Conservation (phyloP, 2,113 vertebrate species). For the Notarius quadriscutis region DNA sequence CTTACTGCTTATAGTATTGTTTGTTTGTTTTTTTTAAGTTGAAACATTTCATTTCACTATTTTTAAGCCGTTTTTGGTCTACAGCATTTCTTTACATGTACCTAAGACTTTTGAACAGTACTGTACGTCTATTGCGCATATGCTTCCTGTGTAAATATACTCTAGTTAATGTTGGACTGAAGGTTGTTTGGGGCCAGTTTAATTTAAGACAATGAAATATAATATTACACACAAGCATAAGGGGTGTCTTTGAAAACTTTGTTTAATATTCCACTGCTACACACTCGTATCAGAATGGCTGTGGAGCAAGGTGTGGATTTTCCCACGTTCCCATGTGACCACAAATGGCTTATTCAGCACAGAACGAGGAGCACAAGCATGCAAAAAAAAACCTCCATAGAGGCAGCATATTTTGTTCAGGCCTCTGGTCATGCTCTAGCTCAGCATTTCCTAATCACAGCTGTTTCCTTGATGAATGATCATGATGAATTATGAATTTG, state of each 20-base stretch:
- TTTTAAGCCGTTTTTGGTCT: no score
- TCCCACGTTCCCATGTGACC: neutral
- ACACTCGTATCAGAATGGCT: neutral
- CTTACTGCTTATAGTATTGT: no score
- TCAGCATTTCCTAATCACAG: neutral
- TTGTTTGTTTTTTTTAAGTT: no score
- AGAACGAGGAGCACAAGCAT: neutral
- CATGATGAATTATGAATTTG: neutral
- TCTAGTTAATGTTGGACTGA: neutral
- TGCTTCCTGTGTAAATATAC: neutral
- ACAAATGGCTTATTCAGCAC: neutral
- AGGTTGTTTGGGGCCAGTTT: neutral
- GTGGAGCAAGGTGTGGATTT: neutral
- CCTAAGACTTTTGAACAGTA: no score
- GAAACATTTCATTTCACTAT: no score
- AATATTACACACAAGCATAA: neutral
- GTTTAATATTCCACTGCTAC: neutral
- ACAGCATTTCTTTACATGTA: no score
- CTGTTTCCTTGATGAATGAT: neutral
- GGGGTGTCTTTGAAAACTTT: neutral
- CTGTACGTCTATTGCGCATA: neutral
- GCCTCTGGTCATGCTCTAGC: neutral
- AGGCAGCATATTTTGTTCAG: neutral
- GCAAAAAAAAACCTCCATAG: neutral
- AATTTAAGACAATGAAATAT: neutral